These are phyloP conservation scores for Parnassius mnemosyne DNA, from an alignment of 2,888 invertebrate species.

Conservation along the genomic window DNA sequence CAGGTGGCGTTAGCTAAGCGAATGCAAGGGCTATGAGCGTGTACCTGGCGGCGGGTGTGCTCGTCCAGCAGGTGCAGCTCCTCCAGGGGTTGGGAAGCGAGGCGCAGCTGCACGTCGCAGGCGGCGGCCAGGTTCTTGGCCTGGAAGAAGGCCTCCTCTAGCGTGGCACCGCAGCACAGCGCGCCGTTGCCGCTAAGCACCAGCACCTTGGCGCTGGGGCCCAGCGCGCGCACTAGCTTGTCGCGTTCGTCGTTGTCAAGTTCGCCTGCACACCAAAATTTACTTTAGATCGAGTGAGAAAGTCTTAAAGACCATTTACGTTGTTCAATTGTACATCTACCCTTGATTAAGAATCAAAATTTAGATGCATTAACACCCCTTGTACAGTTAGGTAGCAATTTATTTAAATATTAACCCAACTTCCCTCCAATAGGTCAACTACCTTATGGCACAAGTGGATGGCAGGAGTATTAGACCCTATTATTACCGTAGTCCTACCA, in stretches of 20 bases:
- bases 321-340: too few species aligned
- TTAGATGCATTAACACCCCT: too few species aligned
- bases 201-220: constrained; percentile 95
- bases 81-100: constrained; percentile 89
- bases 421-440: too few species aligned
- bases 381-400: too few species aligned
- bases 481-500: too few species aligned
- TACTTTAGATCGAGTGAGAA: too few species aligned
- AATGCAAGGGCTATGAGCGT: background rate
- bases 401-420: too few species aligned
- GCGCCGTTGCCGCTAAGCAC: constrained; percentile 89
- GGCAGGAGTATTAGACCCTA: too few species aligned
- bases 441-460: too few species aligned
- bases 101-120: constrained; percentile 88
- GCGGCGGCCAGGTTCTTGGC: constrained; percentile 85
- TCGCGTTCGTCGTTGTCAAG: constrained; percentile 93
- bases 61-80: constrained; percentile 88
- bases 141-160: constrained; percentile 96
- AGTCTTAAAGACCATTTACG: too few species aligned
- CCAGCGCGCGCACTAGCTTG: constrained; percentile 92
- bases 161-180: constrained; percentile 95
- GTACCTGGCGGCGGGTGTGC: constrained; percentile 83
- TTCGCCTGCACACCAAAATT: constrained; percentile 53
- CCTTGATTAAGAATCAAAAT: too few species aligned
- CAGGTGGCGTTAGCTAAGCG: too few species aligned